A percentile compares a stretch with the other conserved stretches of the same genome.
Evolutionary conservation across 2,888 invertebrate genomes (phyloP).

Genomic region (Coelinius sp.): DNA sequence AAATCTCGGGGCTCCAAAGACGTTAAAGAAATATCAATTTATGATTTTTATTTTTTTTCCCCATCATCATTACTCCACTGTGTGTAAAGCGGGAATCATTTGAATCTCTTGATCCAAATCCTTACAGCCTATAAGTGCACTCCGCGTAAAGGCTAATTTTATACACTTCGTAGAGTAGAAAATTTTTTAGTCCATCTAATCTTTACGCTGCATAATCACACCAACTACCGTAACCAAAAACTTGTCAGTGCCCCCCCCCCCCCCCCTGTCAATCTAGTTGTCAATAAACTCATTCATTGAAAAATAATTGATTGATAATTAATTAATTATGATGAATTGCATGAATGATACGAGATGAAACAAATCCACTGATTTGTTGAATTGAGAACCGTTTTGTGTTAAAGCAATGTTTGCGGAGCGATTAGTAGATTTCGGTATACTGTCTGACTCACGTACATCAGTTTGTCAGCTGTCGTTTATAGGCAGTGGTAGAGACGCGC

Average conservation of each 20-base stretch:
- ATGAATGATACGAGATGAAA: not conserved
- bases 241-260: not conserved
- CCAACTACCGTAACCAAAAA: constrained; percentile 7
- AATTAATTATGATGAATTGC: not conserved
- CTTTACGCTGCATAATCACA: constrained; percentile 26
- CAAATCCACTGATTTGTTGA: constrained; percentile 16
- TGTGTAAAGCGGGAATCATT: not conserved
- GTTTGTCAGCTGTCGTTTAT: constrained; percentile 64
- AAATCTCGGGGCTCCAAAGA: not conserved
- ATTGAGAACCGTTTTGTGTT: constrained; percentile 59
- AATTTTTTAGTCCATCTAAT: constrained; percentile 49
- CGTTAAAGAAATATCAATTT: too few species aligned
- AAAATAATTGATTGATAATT: not conserved
- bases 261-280: too few species aligned
- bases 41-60: constrained; percentile 18
- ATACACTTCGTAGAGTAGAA: constrained; percentile 62
- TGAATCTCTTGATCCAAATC: constrained; percentile 17
- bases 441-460: constrained; percentile 66
- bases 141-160: constrained; percentile 58
- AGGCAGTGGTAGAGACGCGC: constrained; percentile 27
- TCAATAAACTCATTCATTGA: not conserved
- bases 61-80: constrained; percentile 27
- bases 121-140: constrained; percentile 44
- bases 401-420: constrained; percentile 67
- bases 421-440: constrained; percentile 68